phyloP scores from a whole-genome alignment of 2,888 invertebrate species.

The Hypomecis punctinalis region DNA sequence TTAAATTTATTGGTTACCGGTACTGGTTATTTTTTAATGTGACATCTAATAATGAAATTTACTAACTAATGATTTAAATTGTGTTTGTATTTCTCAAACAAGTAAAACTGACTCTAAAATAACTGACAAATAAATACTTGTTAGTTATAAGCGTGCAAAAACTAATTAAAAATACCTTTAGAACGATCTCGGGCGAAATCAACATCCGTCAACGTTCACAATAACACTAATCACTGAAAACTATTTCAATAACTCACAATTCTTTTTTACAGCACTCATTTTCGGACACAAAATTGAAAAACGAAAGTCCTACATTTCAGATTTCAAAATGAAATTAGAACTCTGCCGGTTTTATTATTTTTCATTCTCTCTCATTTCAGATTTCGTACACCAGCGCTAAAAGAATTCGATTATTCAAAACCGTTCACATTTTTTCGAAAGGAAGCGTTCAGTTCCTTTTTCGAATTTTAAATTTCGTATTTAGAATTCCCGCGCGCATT shows the following conservation, averaged over 20 bases:
- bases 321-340: constrained; percentile 1
- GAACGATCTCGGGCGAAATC: constrained; percentile 15
- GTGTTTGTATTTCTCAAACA: no score
- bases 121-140: constrained; percentile 7
- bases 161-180: constrained; percentile 40
- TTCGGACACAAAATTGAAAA: background rate
- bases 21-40: no score
- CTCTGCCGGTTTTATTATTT: background rate
- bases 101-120: no score
- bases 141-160: constrained; percentile 2
- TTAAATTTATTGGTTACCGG: no score
- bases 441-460: background rate
- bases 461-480: constrained; percentile 31
- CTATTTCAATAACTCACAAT: constrained; percentile 2
- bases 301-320: background rate
- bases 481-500: constrained; percentile 46
- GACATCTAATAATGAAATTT: no score
- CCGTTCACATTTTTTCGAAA: background rate
- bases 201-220: constrained; percentile 22
- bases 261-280: constrained; percentile 1
- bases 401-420: background rate
- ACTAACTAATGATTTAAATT: no score
- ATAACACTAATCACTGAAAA: constrained; percentile 14
- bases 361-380: no score
- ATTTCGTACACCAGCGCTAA: background rate